Conservation (phyloP, 2,888 invertebrate species). For the Ethmia dodecea region DNA sequence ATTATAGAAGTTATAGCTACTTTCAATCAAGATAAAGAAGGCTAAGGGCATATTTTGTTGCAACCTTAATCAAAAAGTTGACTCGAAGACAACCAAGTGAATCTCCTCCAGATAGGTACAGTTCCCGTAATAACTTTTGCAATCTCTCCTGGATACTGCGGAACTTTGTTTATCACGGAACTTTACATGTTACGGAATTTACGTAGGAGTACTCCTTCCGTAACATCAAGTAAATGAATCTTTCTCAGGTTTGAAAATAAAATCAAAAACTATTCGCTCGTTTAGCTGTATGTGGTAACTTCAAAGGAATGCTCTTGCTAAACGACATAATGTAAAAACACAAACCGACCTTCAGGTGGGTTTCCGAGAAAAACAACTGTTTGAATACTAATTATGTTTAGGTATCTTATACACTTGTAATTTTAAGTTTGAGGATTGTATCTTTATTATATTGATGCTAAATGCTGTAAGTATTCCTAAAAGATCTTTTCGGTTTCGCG, state of each 20-base stretch:
- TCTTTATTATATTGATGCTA: no score
- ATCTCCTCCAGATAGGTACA: slow-evolving; percentile 25
- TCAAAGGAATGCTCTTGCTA: slow-evolving; percentile 43
- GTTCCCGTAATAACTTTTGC: slow-evolving; percentile 36
- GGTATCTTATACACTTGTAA: no score
- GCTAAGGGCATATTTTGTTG: slow-evolving; percentile 8
- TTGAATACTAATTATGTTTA: no score
- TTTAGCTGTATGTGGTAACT: slow-evolving; percentile 39
- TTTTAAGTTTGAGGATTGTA: no score
- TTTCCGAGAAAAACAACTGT: slow-evolving; percentile 26
- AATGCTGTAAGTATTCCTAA: no score
- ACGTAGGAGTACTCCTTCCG: no score
- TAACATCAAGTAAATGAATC: no score
- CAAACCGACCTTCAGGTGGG: slow-evolving; percentile 44
- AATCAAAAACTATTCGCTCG: no score
- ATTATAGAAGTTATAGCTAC: neutral
- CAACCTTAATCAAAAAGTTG: slow-evolving; percentile 38
- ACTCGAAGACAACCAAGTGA: slow-evolving; percentile 25
- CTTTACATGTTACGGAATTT: slow-evolving; percentile 14
- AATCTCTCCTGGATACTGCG: slow-evolving; percentile 29
- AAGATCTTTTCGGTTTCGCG: no score
- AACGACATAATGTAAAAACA: slow-evolving; percentile 39
- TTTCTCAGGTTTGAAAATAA: no score
- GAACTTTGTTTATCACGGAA: slow-evolving; percentile 29
- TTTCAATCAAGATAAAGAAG: neutral